A percentile compares a stretch with the other conserved stretches of the same genome.
Evolutionary conservation across 2,797 vertebrate species (phyloP).

Genomic region (Pogonophryne albipinna): DNA sequence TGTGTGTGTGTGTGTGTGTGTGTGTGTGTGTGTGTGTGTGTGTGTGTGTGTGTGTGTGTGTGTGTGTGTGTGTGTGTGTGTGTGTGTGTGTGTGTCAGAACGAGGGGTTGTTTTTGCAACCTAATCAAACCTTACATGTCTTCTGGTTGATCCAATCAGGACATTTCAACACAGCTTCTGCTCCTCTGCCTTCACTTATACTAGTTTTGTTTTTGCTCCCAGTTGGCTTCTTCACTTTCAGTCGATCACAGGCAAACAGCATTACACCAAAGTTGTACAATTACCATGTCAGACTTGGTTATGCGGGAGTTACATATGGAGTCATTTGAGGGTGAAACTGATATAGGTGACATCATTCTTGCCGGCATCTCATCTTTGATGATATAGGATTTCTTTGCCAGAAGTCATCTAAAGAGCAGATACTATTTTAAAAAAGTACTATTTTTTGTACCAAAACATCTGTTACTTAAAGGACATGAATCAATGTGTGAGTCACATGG

Average conservation of each 20-base stretch:
- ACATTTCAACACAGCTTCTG: conserved; percentile 15
- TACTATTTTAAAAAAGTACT: background rate
- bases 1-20: background rate
- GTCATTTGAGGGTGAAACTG: background rate
- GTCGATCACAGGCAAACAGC: background rate
- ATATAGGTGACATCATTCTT: background rate
- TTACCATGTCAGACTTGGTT: background rate
- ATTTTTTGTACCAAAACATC: background rate
- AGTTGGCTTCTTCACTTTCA: background rate
- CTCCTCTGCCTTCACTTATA: background rate
- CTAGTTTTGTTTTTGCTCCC: background rate
- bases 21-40: background rate
- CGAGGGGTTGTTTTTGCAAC: conserved; percentile 4
- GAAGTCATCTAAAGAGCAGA: too few relatives aligned
- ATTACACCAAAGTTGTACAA: background rate
- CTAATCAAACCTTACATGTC: conserved; percentile 31
- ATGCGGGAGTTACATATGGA: background rate
- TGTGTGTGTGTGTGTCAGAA: conserved; percentile 10
- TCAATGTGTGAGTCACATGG: background rate
- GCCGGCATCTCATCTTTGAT: background rate
- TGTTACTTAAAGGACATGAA: conserved; percentile 2
- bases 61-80: too few relatives aligned
- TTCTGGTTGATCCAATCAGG: conserved; percentile 25
- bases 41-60: background rate
- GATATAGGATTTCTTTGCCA: background rate